These are phyloP conservation scores for Lordiphosa fenestrarum DNA, from an alignment of 2,888 invertebrate species.

Conservation along the genomic window DNA sequence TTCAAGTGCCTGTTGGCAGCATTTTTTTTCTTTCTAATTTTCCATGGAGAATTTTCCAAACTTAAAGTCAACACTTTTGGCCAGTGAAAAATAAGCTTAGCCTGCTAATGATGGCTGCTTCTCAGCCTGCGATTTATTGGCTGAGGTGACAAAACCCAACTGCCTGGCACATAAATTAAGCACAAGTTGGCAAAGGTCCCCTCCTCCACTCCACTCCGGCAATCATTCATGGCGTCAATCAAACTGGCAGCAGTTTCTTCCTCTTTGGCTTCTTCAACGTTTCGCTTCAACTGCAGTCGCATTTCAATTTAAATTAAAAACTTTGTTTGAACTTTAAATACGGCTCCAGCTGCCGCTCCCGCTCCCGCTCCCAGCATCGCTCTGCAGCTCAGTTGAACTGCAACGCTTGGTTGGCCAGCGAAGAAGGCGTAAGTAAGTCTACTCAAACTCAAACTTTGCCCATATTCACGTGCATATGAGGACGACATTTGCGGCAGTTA, in stretches of 20 bases:
- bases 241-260: conserved; percentile 36
- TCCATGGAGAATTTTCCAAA: neutral
- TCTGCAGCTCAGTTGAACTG: conserved; percentile 45
- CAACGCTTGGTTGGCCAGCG: conserved; percentile 50
- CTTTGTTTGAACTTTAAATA: conserved; percentile 58
- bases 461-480: conserved; percentile 18
- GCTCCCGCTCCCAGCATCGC: conserved; percentile 4
- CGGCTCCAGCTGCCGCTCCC: conserved; percentile 21
- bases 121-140: neutral
- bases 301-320: conserved; percentile 76
- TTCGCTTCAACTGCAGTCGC: conserved; percentile 46
- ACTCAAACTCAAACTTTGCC: conserved; percentile 12
- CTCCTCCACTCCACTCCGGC: conserved; percentile 20
- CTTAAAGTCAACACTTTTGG: conserved; percentile 3
- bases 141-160: conserved; percentile 11
- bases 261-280: conserved; percentile 32
- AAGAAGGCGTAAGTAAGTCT: conserved; percentile 56
- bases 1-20: conserved; percentile 2
- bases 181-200: neutral
- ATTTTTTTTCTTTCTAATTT: neutral
- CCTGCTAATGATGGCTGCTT: too few relatives aligned
- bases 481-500: conserved; percentile 13
- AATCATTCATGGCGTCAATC: conserved; percentile 70
- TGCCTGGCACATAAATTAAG: conserved; percentile 14
- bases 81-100: too few relatives aligned